phyloP scores from a whole-genome alignment of 2,113 vertebrate genomes.

The Salvelinus fontinalis region DNA sequence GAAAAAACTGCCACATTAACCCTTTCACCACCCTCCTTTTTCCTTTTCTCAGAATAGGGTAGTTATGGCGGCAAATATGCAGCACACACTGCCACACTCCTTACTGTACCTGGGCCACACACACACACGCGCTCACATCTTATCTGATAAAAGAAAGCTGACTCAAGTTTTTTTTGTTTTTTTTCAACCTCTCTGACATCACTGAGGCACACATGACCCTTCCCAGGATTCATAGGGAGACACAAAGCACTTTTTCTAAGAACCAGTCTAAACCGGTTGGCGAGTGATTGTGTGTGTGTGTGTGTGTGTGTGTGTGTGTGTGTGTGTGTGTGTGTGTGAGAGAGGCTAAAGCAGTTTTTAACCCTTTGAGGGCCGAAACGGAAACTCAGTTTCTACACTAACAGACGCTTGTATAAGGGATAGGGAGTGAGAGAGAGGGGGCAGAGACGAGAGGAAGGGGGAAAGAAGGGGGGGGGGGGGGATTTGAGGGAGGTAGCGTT shows the following conservation, averaged over 20 bases:
- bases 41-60: too few relatives aligned
- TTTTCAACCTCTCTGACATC: conserved; percentile 84
- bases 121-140: conserved; percentile 29
- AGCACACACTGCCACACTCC: neutral
- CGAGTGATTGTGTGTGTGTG: conserved; percentile 62
- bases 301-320: conserved; percentile 38
- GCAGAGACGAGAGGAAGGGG: conserved; percentile 13
- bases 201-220: conserved; percentile 92
- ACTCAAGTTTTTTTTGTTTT: conserved; percentile 68
- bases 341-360: conserved; percentile 82
- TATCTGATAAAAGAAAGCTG: conserved; percentile 69
- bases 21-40: conserved; percentile 30
- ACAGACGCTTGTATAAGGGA: conserved; percentile 40
- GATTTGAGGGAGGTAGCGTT: neutral
- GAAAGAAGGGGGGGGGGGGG: neutral
- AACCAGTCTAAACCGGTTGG: conserved; percentile 90
- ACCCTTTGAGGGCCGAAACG: conserved; percentile 75
- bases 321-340: conserved; percentile 47
- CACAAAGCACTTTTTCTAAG: conserved; percentile 93
- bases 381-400: conserved; percentile 39
- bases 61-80: conserved; percentile 15
- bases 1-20: conserved; percentile 53
- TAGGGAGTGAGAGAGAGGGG: neutral
- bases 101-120: neutral
- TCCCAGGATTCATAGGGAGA: conserved; percentile 92